These are phyloP conservation scores for Ancistrus triradiatus DNA, from an alignment of 2,113 vertebrate species.

Conservation along the genomic window DNA sequence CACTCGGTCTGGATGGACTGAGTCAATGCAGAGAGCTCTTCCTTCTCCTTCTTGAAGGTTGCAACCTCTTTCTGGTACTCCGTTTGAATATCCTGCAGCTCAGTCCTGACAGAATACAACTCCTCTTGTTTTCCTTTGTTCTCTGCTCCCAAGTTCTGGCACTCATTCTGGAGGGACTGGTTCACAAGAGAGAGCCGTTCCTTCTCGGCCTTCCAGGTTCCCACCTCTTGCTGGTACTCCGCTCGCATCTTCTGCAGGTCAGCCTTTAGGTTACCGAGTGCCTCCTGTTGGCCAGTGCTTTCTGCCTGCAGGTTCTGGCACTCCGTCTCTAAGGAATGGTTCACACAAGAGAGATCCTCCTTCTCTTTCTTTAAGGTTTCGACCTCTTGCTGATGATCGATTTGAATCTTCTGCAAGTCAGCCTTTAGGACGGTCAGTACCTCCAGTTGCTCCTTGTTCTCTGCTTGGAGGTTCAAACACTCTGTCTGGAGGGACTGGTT, in stretches of 20 bases:
- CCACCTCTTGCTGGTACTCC: background rate
- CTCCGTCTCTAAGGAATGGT: background rate
- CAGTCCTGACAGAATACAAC: background rate
- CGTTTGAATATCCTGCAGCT: background rate
- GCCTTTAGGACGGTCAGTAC: background rate
- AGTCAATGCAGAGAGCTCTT: background rate
- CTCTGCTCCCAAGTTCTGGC: background rate
- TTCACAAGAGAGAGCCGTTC: background rate
- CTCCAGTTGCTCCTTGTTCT: conserved; percentile 3
- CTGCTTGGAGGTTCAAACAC: background rate
- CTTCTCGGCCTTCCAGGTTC: background rate
- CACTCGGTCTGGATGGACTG: conserved; percentile 7
- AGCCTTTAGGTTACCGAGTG: background rate
- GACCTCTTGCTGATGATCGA: background rate
- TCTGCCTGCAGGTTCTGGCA: background rate
- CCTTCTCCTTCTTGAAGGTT: background rate
- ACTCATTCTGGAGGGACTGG: conserved; percentile 12
- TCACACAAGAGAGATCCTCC: conserved; percentile 4
- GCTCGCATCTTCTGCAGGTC: background rate
- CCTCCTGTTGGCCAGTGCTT: background rate
- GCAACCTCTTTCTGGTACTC: background rate
- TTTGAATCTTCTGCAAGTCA: background rate
- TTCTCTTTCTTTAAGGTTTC: conserved; percentile 11
- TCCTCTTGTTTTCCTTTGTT: background rate
- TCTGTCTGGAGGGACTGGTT: conserved; percentile 1